phyloP scores from a whole-genome alignment of 2,113 vertebrate genomes.

The Mobula birostris region DNA sequence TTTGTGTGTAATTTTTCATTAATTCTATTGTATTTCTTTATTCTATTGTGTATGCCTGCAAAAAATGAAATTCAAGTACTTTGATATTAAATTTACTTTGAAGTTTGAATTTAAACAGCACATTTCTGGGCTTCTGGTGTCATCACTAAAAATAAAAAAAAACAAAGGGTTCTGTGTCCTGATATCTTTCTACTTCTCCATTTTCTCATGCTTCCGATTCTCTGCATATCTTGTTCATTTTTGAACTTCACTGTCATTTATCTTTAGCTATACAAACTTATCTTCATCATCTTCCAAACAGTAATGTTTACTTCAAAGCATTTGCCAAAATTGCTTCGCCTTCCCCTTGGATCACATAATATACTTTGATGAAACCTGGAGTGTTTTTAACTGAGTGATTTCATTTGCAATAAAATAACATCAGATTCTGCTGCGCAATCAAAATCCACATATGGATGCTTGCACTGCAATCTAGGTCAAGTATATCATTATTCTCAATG shows the following conservation, averaged over 20 bases:
- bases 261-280: not conserved
- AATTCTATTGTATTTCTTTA: too few relatives aligned
- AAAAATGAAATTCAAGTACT: too few relatives aligned
- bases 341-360: not conserved
- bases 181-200: not conserved
- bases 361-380: not conserved
- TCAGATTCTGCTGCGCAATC: not conserved
- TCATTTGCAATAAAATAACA: not conserved
- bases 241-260: not conserved
- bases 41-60: too few relatives aligned
- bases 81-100: too few relatives aligned
- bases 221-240: not conserved
- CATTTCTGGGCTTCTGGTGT: too few relatives aligned
- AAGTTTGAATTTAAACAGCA: too few relatives aligned
- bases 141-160: not conserved
- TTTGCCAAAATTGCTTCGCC: not conserved
- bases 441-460: not conserved
- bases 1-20: too few relatives aligned
- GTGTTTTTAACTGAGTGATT: not conserved
- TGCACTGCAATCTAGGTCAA: not conserved
- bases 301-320: not conserved
- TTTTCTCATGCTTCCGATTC: not conserved
- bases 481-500: not conserved
- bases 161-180: not conserved
- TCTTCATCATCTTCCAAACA: constrained; percentile 7